Evolutionary conservation across 2,888 invertebrate species (phyloP), one percentile per base, ranked within the genome.

Genomic region (Proisotoma minuta): DNA sequence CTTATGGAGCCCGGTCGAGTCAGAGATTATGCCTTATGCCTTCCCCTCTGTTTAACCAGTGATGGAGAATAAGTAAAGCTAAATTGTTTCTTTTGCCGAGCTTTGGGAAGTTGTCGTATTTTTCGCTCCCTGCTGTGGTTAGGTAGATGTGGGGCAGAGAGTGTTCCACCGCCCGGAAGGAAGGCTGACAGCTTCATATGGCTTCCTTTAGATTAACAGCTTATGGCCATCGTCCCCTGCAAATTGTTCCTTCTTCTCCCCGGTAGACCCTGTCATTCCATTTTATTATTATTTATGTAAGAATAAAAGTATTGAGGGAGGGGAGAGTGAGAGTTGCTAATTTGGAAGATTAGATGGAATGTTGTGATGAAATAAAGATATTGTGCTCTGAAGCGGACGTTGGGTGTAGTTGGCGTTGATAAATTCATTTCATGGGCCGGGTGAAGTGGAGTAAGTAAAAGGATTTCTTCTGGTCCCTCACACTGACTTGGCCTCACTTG

Each of bases 331-430:
- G 20, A 18, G 15, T 43, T 18, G 43, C 20, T 43, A 43, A n/a
- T n/a, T 43, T 15, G 43, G 28, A 51, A 51, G 51, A 27, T 51
- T n/a, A 28, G 51, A 27, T 51, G 51, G 27, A 49, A 49, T n/a
- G n/a, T 20, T 51, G 51, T 51, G 27, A 51, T 51, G 51, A 51
- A 51, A 51, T 51, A 51, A 51, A 51, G 51, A 51, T 51, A 51
- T 51, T 51, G 51, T 51, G 26, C 51, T 51, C 15, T 27, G 51
- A 51, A n/a, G 22, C 51, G 51, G 51, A 50, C 22, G 50, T 20
- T 50, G 50, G 26, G 28, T 26, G 51, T 24, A 12, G 10, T 5
- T 51, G 51, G 51, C 51, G 27, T 51, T 51, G 27, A 51, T 24
- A 51, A 51, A 51, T 51, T 51, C 51, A 27, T 51, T 24, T 43